phyloP scores from a whole-genome alignment of 1,140 invertebrate species.

The Platyscapa corneri region DNA sequence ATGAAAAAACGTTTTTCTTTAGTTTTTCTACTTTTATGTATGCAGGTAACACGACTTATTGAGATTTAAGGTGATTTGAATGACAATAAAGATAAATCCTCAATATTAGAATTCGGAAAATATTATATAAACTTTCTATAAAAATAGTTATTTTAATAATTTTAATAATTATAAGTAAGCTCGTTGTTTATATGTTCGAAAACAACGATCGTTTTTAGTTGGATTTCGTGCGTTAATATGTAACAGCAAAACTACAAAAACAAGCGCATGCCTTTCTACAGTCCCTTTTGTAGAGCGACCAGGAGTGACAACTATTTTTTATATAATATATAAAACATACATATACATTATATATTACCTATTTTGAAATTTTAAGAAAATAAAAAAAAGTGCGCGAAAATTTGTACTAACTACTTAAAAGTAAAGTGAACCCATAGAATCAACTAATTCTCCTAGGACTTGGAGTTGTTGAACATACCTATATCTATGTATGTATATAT shows the following conservation, averaged over 20 bases:
- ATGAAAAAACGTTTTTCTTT: neutral
- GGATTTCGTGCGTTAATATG: slow-evolving; percentile 4
- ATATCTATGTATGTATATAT: neutral
- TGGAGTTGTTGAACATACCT: neutral
- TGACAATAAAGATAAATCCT: slow-evolving; percentile 2
- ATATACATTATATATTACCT: neutral
- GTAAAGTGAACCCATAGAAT: slow-evolving; percentile 10
- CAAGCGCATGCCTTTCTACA: slow-evolving; percentile 41
- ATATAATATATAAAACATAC: slow-evolving; percentile 49
- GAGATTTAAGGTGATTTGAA: neutral
- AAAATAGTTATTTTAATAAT: slow-evolving; percentile 10
- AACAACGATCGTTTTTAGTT: neutral
- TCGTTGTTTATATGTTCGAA: neutral
- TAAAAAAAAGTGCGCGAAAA: slow-evolving; percentile 17
- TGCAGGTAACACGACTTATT: neutral
- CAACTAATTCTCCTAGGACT: neutral
- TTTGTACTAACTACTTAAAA: slow-evolving; percentile 26
- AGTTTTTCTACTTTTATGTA: neutral
- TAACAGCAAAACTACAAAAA: neutral
- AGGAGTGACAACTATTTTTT: slow-evolving; percentile 52
- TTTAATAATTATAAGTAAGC: slow-evolving; percentile 6
- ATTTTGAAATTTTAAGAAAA: slow-evolving; percentile 16
- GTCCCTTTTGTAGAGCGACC: slow-evolving; percentile 38
- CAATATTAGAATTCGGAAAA: neutral
- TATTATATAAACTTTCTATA: neutral